Evolutionary conservation across 1,140 invertebrate genomes (phyloP).

Genomic region (Megathymus violae): DNA sequence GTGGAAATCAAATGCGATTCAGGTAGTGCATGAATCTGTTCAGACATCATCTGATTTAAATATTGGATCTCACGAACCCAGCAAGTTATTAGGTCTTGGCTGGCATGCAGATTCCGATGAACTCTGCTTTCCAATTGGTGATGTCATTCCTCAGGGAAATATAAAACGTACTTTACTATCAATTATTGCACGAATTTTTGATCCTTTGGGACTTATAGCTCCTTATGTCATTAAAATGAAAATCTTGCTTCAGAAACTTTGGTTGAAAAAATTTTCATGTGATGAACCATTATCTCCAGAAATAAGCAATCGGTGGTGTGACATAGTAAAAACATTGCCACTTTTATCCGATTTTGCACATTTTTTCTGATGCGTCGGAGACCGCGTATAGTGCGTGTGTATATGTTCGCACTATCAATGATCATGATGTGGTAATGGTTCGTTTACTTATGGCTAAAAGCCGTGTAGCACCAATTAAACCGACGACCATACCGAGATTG

Average conservation of each 20-base stretch:
- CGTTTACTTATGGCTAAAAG: background rate
- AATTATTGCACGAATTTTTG: slow-evolving; percentile 39
- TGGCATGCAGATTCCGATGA: slow-evolving; percentile 26
- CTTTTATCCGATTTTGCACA: background rate
- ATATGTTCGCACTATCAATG: background rate
- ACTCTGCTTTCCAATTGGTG: slow-evolving; percentile 7
- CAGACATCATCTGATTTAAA: slow-evolving; percentile 21
- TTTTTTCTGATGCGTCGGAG: background rate
- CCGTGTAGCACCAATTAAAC: background rate
- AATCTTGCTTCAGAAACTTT: slow-evolving; percentile 37
- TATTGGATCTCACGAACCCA: slow-evolving; percentile 19
- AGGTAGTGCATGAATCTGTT: background rate
- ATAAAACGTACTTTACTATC: slow-evolving; percentile 41
- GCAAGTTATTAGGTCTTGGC: slow-evolving; percentile 34
- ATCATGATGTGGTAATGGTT: background rate
- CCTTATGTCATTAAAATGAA: slow-evolving; percentile 37
- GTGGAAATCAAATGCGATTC: slow-evolving; percentile 26
- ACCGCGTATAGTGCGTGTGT: background rate
- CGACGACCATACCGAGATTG: slow-evolving; percentile 2
- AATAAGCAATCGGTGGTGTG: too few species aligned
- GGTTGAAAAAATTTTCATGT: slow-evolving; percentile 38
- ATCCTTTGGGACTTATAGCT: slow-evolving; percentile 34
- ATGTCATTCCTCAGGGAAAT: background rate
- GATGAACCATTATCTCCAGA: slow-evolving; percentile 29
- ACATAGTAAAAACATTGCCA: too few species aligned